These are phyloP conservation scores for Pachypsylla venusta DNA, from an alignment of 1,140 invertebrate species.

Conservation along the genomic window DNA sequence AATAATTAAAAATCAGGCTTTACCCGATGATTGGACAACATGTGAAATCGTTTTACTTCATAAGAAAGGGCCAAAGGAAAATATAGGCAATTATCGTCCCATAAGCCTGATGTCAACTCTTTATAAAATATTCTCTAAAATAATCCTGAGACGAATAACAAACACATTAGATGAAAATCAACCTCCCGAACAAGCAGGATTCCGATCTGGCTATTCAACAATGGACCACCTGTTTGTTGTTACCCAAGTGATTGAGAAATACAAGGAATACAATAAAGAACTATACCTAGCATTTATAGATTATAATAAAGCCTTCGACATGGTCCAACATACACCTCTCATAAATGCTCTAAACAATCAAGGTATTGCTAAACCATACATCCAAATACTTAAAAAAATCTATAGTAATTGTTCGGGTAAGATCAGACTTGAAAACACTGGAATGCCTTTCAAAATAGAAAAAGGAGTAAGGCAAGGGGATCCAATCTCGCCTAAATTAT, in stretches of 20 bases:
- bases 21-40: slow-evolving; percentile 22
- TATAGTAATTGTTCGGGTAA: neutral
- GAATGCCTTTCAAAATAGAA: neutral
- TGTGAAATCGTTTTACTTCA: slow-evolving; percentile 26
- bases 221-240: slow-evolving; percentile 17
- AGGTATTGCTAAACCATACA: neutral
- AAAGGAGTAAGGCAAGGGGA: slow-evolving; percentile 16
- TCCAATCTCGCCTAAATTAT: slow-evolving; percentile 20
- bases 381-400: neutral
- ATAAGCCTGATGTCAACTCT: slow-evolving; percentile 25
- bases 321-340: neutral
- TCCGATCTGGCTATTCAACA: slow-evolving; percentile 23
- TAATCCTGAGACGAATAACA: slow-evolving; percentile 23
- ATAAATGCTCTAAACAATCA: neutral
- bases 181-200: slow-evolving; percentile 28
- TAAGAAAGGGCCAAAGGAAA: slow-evolving; percentile 26
- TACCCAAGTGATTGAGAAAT: slow-evolving; percentile 13
- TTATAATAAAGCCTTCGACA: neutral
- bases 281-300: slow-evolving; percentile 2
- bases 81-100: slow-evolving; percentile 27
- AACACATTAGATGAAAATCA: slow-evolving; percentile 23
- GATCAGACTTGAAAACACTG: neutral
- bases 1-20: slow-evolving; percentile 19
- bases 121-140: slow-evolving; percentile 23
- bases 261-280: slow-evolving; percentile 7